Evolutionary conservation across 2,888 invertebrate species (phyloP).

Genomic region (Isoperla grammatica): DNA sequence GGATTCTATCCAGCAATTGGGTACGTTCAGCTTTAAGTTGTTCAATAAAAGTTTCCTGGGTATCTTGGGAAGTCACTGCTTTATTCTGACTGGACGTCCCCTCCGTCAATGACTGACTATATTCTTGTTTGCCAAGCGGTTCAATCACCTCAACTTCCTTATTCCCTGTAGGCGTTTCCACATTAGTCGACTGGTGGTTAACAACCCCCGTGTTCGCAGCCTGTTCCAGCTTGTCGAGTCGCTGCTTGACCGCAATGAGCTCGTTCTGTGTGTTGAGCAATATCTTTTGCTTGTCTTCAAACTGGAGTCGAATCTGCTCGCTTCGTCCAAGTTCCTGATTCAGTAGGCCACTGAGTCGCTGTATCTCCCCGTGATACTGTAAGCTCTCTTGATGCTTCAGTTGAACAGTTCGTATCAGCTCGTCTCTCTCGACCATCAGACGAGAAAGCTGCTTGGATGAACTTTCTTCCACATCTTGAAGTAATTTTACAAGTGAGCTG

Average conservation of each 20-base stretch:
- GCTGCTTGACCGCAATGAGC: conserved; percentile 38
- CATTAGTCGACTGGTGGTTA: conserved; percentile 51
- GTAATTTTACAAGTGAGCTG: conserved; percentile 36
- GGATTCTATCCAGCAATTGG: conserved; percentile 40
- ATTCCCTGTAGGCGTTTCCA: not conserved
- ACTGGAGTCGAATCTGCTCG: conserved; percentile 29
- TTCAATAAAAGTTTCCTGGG: not conserved
- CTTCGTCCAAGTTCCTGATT: conserved; percentile 36
- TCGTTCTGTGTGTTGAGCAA: conserved; percentile 40
- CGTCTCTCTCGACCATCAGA: conserved; percentile 53
- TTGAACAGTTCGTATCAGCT: conserved; percentile 65
- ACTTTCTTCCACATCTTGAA: conserved; percentile 30
- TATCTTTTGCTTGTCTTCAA: conserved; percentile 38
- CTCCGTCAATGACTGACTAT: conserved; percentile 61
- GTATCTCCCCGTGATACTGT: conserved; percentile 79
- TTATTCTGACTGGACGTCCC: conserved; percentile 39
- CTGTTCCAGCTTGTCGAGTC: conserved; percentile 40
- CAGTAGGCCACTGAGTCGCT: conserved; percentile 58
- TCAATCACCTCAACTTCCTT: conserved; percentile 7
- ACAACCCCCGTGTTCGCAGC: conserved; percentile 40
- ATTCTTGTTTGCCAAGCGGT: conserved; percentile 49
- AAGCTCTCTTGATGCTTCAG: conserved; percentile 81
- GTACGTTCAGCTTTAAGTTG: conserved; percentile 34
- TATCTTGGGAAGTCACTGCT: not conserved
- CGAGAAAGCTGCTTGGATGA: conserved; percentile 37